phyloP scores from a whole-genome alignment of 1,140 invertebrate species.

The Mycetomoellerius zeteki region DNA sequence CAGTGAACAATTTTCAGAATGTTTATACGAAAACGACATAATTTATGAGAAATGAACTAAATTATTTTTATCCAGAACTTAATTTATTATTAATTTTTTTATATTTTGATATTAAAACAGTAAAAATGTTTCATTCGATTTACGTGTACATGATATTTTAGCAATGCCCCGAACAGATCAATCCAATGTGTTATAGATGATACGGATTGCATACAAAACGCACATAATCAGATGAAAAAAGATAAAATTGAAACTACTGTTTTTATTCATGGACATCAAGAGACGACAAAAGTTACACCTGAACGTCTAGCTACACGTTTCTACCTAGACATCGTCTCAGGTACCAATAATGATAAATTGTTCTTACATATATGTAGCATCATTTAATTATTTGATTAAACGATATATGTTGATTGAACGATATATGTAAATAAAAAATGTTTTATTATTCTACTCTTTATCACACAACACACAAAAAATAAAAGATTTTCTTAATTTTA shows the following conservation, averaged over 20 bases:
- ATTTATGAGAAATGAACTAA: neutral
- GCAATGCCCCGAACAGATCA: neutral
- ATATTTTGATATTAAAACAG: neutral
- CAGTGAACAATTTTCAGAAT: neutral
- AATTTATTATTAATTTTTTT: neutral
- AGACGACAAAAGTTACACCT: neutral
- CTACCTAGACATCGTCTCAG: neutral
- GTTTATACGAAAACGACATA: neutral
- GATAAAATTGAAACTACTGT: neutral
- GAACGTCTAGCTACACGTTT: too few relatives aligned
- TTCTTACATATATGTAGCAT: neutral
- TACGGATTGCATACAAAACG: neutral
- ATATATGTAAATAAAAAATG: neutral
- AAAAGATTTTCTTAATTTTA: neutral
- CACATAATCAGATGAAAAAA: neutral
- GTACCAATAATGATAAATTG: constrained; percentile 10
- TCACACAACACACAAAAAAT: neutral
- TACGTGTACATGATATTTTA: neutral
- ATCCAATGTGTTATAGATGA: neutral
- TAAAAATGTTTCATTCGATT: neutral
- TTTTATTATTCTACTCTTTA: neutral
- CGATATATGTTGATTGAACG: neutral
- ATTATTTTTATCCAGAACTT: neutral
- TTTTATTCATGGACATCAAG: neutral
- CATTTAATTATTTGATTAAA: neutral